phyloP scores from a whole-genome alignment of 2,888 invertebrate species.

The Lypha dubia region DNA sequence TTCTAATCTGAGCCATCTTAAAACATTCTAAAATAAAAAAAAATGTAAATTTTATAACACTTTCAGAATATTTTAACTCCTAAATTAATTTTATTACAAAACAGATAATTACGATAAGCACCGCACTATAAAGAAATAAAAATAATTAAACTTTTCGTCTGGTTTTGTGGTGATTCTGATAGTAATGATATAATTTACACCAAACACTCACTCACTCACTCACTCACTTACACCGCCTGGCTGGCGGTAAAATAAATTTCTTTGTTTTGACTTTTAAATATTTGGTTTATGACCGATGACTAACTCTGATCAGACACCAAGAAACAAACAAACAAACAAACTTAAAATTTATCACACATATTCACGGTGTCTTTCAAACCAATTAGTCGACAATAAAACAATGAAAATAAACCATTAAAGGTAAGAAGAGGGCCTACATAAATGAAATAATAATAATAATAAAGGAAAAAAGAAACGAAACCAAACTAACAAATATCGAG shows the following conservation, averaged over 20 bases:
- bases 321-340: neutral
- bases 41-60: conserved; percentile 2
- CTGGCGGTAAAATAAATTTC: conserved; percentile 19
- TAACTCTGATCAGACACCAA: neutral
- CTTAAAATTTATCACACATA: conserved; percentile 42
- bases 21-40: neutral
- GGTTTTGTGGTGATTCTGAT: neutral
- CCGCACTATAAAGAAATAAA: neutral
- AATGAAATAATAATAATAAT: neutral
- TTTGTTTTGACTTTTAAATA: conserved; percentile 22
- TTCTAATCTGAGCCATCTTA: neutral
- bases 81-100: conserved; percentile 13
- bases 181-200: conserved; percentile 32
- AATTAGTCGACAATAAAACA: conserved; percentile 65
- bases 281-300: conserved; percentile 32
- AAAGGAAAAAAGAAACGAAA: neutral
- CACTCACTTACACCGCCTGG: neutral
- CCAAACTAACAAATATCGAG: neutral
- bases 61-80: neutral
- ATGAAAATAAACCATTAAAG: conserved; percentile 41
- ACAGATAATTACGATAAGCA: conserved; percentile 18
- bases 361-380: conserved; percentile 54
- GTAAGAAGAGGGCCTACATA: conserved; percentile 7
- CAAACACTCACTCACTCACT: conserved; percentile 1
- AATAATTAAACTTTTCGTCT: conserved; percentile 14